phyloP scores from a whole-genome alignment of 2,113 vertebrate genomes.

The Beaufortia kweichowensis region DNA sequence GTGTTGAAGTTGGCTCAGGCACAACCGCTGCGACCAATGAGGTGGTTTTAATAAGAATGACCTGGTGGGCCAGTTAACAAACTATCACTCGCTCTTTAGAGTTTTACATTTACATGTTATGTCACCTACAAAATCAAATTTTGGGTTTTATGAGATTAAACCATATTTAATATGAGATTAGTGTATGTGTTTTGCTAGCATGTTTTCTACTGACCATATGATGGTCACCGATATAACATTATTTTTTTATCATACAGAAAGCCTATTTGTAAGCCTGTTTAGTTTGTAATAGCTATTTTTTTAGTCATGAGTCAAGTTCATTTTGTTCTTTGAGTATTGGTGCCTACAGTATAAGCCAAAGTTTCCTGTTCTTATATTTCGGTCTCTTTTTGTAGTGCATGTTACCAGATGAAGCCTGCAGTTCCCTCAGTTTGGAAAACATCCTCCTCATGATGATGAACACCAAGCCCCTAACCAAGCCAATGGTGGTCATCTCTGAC shows the following conservation, averaged over 20 bases:
- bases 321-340: neutral
- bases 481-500: constrained; percentile 78
- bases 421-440: constrained; percentile 70
- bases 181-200: too few relatives aligned
- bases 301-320: neutral
- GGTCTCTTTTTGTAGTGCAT: constrained; percentile 77
- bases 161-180: too few relatives aligned
- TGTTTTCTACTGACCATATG: too few relatives aligned
- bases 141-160: too few relatives aligned
- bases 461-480: constrained; percentile 81
- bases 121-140: too few relatives aligned
- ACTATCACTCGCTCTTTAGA: too few relatives aligned
- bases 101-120: neutral
- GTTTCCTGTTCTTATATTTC: neutral
- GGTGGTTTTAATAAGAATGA: constrained; percentile 17
- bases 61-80: too few relatives aligned
- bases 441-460: constrained; percentile 87
- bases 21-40: neutral
- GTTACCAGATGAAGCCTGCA: constrained; percentile 79
- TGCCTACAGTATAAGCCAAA: neutral
- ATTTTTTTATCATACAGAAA: neutral
- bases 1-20: constrained; percentile 22
- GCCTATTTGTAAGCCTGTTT: constrained; percentile 2
- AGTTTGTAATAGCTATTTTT: neutral
- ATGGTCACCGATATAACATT: too few relatives aligned